Base-by-base conservation (phyloP, 2,888 invertebrate species). In the Eupelmus urozonus region DNA sequence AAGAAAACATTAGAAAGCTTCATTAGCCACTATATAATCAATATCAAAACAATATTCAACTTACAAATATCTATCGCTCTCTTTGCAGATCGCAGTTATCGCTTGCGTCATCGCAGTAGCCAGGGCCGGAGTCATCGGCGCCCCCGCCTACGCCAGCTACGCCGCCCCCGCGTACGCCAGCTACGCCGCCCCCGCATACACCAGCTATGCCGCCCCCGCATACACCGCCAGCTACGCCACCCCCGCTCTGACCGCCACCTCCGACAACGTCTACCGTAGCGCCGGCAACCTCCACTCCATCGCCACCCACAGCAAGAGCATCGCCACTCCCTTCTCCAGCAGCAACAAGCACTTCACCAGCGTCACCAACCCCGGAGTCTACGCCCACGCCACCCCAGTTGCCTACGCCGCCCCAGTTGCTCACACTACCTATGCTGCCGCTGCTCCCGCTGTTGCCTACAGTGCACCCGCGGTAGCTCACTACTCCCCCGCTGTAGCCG, bases 241-340 rank as follows among this genome's bases (percentile, higher is more conserved):
- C 60, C 84, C 83, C 0, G 85, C 87, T 0, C 74, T 87, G 76
- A 89, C 86, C 18, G 86, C 87, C n/a, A 89, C 85, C 29, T 89
- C 85, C 51, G 87, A 87, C 80, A 87, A 88, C 90, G 83, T 92
- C 90, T 90, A 91, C 89, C 88, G 90, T 85, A 88, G 92, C 85
- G 80, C 85, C 27, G 94, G 93, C 82, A 94, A 94, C 87, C 90
- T 94, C 81, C 94, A 94, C 80, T 89, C 90, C 81, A 83, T 89
- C 81, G 94, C 94, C 18, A 93, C 49, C 49, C n/a, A 74, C 82
- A 3, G 94, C 20, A 95, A 94, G 88, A 92, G 93, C 80, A 92
- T 94, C 83, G 93, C 94, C 88, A 94, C 94, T 1, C 94, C 95
- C 9, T 94, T 92, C 91, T 94, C 94, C 66, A 94, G 93, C 86